Conservation (phyloP, 2,888 invertebrate genomes). For the Cartodere bifasciata region DNA sequence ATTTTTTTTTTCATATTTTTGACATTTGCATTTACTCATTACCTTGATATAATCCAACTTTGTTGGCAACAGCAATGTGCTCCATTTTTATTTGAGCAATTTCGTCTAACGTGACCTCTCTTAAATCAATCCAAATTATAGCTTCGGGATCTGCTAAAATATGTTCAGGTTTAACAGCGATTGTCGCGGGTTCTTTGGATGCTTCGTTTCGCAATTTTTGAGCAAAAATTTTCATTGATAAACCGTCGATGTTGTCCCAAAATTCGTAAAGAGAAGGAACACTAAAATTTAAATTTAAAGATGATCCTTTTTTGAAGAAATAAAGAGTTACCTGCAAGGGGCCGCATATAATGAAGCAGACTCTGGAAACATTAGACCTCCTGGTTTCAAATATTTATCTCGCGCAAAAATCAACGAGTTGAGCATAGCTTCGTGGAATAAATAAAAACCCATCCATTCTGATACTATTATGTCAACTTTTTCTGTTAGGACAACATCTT, state of each 20-base stretch:
- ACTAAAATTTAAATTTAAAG: slow-evolving; percentile 25
- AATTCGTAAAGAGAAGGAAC: slow-evolving; percentile 52
- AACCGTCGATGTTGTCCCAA: slow-evolving; percentile 72
- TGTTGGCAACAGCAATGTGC: slow-evolving; percentile 46
- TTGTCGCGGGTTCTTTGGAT: slow-evolving; percentile 53
- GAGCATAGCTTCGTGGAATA: slow-evolving; percentile 91
- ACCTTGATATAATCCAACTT: slow-evolving; percentile 54
- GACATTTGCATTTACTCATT: too few relatives aligned
- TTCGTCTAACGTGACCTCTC: slow-evolving; percentile 45
- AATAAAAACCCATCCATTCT: slow-evolving; percentile 97
- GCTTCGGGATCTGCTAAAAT: slow-evolving; percentile 52
- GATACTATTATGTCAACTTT: slow-evolving; percentile 85
- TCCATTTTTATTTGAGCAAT: slow-evolving; percentile 46
- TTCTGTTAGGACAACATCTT: slow-evolving; percentile 56
- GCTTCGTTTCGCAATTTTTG: slow-evolving; percentile 48
- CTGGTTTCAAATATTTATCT: slow-evolving; percentile 62
- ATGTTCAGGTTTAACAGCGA: slow-evolving; percentile 41
- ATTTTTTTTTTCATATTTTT: too few relatives aligned
- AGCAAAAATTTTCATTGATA: slow-evolving; percentile 59
- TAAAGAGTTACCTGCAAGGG: slow-evolving; percentile 36
- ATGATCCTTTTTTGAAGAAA: slow-evolving; percentile 1
- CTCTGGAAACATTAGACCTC: slow-evolving; percentile 65
- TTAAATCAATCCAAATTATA: slow-evolving; percentile 55
- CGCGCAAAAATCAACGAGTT: slow-evolving; percentile 76
- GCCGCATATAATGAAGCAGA: slow-evolving; percentile 53